phyloP scores from a whole-genome alignment of 1,140 invertebrate species.

The Brachionus koreanus region DNA sequence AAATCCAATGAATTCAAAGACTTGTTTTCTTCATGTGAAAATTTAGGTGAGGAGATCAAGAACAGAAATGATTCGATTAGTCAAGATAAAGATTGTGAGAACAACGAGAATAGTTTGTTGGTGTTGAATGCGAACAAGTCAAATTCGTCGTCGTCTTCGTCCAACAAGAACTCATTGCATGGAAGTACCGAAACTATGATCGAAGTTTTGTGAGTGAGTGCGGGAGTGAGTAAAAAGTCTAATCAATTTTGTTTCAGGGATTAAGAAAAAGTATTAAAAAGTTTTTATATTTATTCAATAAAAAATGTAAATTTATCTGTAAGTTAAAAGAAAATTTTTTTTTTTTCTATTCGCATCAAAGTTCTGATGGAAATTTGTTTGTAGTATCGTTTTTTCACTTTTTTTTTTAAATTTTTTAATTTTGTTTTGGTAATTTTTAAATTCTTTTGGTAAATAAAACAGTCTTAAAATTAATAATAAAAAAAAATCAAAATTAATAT shows the following conservation, averaged over 20 bases:
- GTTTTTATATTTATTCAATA: background rate
- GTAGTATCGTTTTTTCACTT: background rate
- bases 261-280: background rate
- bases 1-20: background rate
- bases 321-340: background rate
- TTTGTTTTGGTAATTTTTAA: no score
- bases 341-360: background rate
- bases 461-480: no score
- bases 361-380: background rate
- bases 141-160: conserved; percentile 28
- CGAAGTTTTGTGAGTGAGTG: background rate
- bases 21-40: background rate
- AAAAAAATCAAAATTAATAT: no score
- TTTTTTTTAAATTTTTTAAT: no score
- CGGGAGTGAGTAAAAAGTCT: background rate
- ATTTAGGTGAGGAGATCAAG: background rate
- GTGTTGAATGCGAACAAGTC: background rate
- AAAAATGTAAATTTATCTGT: background rate
- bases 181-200: conserved; percentile 39
- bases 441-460: no score
- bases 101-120: background rate
- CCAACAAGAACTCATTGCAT: conserved; percentile 32
- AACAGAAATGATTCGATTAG: background rate
- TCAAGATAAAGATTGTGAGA: background rate
- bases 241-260: background rate